phyloP scores from a whole-genome alignment of 2,888 invertebrate species.

The Dicyrtomina minuta region DNA sequence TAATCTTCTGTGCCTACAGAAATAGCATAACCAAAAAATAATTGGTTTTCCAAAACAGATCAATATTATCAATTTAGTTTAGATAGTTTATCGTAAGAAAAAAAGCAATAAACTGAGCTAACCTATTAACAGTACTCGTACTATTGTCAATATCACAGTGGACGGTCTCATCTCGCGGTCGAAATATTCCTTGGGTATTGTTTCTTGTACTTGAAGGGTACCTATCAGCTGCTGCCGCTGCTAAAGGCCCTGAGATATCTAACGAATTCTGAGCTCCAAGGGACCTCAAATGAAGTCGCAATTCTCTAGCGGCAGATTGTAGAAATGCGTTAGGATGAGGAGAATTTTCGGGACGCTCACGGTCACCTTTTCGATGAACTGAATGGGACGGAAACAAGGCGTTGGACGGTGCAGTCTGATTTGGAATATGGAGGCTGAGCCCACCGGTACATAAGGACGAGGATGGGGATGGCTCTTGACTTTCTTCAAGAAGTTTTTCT shows the following conservation, averaged over 20 bases:
- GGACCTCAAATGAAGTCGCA: constrained; percentile 47
- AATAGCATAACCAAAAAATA: constrained; percentile 1
- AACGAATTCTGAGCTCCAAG: constrained; percentile 48
- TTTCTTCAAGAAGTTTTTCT: constrained; percentile 52
- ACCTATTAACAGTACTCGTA: constrained; percentile 49
- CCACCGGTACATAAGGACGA: not conserved
- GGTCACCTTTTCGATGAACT: constrained; percentile 11
- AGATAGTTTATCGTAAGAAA: not conserved
- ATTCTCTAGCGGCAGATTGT: constrained; percentile 48
- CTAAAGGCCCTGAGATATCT: constrained; percentile 42
- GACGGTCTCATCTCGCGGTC: constrained; percentile 47
- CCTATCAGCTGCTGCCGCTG: constrained; percentile 34
- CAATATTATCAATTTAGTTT: not conserved
- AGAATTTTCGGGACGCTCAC: constrained; percentile 15
- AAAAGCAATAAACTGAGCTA: constrained; percentile 6
- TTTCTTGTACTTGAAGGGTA: constrained; percentile 31
- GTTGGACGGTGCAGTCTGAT: constrained; percentile 5
- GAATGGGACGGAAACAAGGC: not conserved
- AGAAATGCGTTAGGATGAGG: constrained; percentile 46
- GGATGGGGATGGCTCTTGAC: constrained; percentile 50
- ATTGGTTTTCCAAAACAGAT: not conserved
- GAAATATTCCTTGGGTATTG: constrained; percentile 47
- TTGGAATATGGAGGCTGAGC: not conserved
- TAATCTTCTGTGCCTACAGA: constrained; percentile 50
- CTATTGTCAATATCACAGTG: constrained; percentile 48